Base-by-base conservation (phyloP, 1,140 invertebrate genomes). In the Chelonus insularis region DNA sequence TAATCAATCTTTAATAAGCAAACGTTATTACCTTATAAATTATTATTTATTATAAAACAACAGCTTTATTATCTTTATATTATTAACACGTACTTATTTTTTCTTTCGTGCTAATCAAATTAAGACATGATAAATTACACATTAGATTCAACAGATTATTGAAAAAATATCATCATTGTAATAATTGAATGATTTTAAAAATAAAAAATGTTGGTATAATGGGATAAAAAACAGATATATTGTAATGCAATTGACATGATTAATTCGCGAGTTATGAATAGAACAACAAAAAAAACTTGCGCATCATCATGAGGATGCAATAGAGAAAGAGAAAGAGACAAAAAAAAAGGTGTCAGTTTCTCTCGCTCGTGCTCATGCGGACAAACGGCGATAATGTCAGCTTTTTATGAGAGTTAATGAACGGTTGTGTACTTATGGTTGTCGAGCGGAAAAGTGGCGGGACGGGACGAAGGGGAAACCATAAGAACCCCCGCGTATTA, bases 401-500 rank as follows among this genome's bases (percentile, higher is more conserved):
- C 29, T 12, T 72, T 74, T 74, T 75, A 72, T 67, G 62, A 65
- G 66, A 74, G 71, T 71, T 70, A 69, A 71, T 62, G 70, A 69
- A 72, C 66, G 63, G 54, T 63, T 60, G 60, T 61, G 54, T 66
- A 66, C 61, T 66, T 66, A 63, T 66, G 65, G 62, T 54, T 65
- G 68, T 60, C 67, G 68, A 70, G 65, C 63, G 73, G 70, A 74
- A 74, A 74, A 74, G 68, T 74, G 66, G 70, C 68, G 68, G 64
- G 70, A 72, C 70, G 64, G 57, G 71, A 70, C 71, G 73, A 74
- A 68, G 70, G 71, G 69, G 70, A 73, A 75, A 75, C 67, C 66
- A 64, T 8, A 11, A 5, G 25, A 12, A 23, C 12, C 16, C 29
- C 11, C 12, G 8, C 21, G 47, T 16, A 18, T 51, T 51, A 32